These are phyloP conservation scores for Pithys albifrons DNA, from an alignment of 2,113 vertebrate species.

Conservation along the genomic window DNA sequence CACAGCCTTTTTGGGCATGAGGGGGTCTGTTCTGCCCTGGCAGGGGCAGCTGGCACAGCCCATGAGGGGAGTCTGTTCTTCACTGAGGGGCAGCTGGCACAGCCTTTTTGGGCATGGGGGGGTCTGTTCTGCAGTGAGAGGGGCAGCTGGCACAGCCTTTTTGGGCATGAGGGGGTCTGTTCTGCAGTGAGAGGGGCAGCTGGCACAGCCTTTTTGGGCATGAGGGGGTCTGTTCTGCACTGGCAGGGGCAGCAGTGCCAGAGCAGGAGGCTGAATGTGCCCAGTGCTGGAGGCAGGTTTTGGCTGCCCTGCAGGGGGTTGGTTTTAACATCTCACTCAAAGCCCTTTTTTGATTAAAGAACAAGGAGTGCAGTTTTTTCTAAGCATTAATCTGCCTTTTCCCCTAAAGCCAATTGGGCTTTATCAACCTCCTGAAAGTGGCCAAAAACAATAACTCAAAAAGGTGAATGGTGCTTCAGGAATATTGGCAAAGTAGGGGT, in stretches of 20 bases:
- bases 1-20: background rate
- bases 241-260: no score
- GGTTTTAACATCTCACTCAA: background rate
- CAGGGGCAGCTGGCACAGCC: no score
- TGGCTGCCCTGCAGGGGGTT: background rate
- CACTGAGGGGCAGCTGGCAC: no score
- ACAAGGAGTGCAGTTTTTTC: background rate
- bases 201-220: background rate
- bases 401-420: background rate
- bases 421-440: background rate
- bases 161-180: no score
- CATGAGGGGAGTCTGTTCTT: fast-evolving
- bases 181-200: no score
- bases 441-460: background rate
- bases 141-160: no score
- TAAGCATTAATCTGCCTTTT: background rate
- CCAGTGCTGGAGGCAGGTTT: background rate
- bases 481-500: background rate
- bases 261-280: background rate
- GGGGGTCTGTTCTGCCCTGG: background rate
- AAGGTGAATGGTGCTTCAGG: background rate
- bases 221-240: fast-evolving
- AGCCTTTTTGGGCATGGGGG: background rate
- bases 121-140: no score
- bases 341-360: background rate